These are phyloP conservation scores for Knipowitschia caucasica DNA, from an alignment of 2,797 vertebrate genomes.

Conservation along the genomic window DNA sequence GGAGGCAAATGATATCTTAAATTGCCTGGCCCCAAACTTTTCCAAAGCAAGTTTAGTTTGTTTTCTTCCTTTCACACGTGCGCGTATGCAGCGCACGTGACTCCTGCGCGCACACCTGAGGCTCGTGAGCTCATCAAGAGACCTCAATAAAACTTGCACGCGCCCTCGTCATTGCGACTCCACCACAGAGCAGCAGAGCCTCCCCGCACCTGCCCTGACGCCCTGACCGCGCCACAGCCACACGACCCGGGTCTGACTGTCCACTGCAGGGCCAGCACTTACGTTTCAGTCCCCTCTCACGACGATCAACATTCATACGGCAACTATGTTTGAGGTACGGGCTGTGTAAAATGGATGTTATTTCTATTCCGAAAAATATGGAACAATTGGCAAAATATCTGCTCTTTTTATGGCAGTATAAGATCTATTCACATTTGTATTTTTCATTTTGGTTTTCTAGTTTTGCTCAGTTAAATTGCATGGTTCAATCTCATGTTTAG, in stretches of 20 bases:
- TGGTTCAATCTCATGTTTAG: no score
- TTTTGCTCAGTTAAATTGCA: no score
- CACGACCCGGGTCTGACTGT: background rate
- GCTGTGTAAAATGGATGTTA: background rate
- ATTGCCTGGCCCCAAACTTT: no score
- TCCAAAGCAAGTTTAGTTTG: no score
- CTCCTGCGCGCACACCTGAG: slow-evolving; percentile 63
- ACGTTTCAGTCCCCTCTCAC: background rate
- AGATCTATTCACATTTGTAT: no score
- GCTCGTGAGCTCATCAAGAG: slow-evolving; percentile 10
- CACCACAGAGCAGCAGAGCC: background rate
- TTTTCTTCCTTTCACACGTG: no score
- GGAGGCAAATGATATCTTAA: no score
- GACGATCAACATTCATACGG: background rate
- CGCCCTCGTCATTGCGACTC: fast-evolving
- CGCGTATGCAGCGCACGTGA: slow-evolving; percentile 18
- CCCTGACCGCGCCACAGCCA: no score
- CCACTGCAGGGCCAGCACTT: background rate
- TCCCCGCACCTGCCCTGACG: background rate
- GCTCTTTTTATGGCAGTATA: no score
- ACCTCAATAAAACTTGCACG: slow-evolving; percentile 37
- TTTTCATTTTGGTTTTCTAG: no score
- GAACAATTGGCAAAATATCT: no score
- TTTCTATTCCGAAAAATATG: background rate
- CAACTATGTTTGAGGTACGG: slow-evolving; percentile 67